Base-by-base conservation (phyloP, 23 tunicate species). In the Halocynthia roretzi region DNA sequence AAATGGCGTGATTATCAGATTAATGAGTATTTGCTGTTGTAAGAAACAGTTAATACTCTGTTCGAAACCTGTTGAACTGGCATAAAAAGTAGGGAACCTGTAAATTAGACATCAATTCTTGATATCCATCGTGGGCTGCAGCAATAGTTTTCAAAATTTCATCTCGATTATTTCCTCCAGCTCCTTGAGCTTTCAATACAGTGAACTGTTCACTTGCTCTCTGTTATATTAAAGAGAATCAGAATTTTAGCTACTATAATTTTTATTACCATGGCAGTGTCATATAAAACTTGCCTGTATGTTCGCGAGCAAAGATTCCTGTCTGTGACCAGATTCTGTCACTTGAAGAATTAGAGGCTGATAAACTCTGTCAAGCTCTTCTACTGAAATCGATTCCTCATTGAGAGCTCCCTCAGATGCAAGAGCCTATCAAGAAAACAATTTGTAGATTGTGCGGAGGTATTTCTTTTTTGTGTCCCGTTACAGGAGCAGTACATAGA, bases 171-270 rank as follows among this genome's bases (percentile, higher is more conserved):
- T 81, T 78, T 53, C 75, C 80, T 6, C 90, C 95, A 10, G 77
- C 82, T 51, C 95, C 91, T 76, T 75, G 88, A 10, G 80, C 68
- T 67, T 94, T 94, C 75, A 94, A 68, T 61, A 81, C 76, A 7
- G 85, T 14, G 67, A 94, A 94, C 88, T 94, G 95, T 63, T 94
- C 95, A 61, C 94, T 94, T 9, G 85, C 90, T 81, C 99, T 76
- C 95, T 94, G 76, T 52, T 63, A 58, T 56, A 54, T 23, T 0
- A 49, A 70, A 49, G 22, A 78, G 10, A 18, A 2, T 12, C 17
- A 72, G 2, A 49, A 20, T 20, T 5, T 68, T 19, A 68, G 19
- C 2, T 14, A 14, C 73, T n/a, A 31, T 31, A 31, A 31, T 31
- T 0, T 31, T 31, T 31, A 31, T 31, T 31, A 31, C 44, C 63